These are phyloP conservation scores for Eupithecia insigniata DNA, from an alignment of 2,888 invertebrate genomes.

Conservation along the genomic window DNA sequence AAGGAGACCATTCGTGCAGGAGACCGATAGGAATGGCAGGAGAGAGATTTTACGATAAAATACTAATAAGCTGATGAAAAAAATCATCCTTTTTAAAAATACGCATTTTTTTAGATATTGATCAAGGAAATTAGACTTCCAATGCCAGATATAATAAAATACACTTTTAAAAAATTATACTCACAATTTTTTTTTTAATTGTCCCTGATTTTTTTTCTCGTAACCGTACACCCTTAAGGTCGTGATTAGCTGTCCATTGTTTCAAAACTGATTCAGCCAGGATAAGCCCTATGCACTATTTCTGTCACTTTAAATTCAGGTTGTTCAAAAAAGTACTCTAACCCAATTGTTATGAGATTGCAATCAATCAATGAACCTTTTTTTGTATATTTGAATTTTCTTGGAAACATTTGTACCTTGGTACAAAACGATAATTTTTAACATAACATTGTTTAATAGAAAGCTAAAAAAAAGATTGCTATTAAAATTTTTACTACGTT, in stretches of 20 bases:
- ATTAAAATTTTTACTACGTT: neutral
- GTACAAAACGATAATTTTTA: neutral
- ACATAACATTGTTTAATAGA: neutral
- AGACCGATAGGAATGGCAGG: no score
- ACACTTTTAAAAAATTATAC: no score
- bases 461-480: neutral
- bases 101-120: no score
- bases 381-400: neutral
- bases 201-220: neutral
- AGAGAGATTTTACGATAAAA: no score
- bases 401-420: neutral
- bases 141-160: no score
- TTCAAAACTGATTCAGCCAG: slow-evolving; percentile 1
- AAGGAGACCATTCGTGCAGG: no score
- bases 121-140: no score
- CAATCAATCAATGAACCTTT: neutral
- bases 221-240: slow-evolving; percentile 1
- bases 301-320: neutral
- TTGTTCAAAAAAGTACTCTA: neutral
- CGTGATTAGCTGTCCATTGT: slow-evolving; percentile 9
- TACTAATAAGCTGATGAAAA: no score
- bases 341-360: neutral
- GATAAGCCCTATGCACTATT: neutral
- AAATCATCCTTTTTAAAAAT: no score
- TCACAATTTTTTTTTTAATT: no score